phyloP scores from a whole-genome alignment of 2,797 vertebrate species.

The Brachymystax lenok region DNA sequence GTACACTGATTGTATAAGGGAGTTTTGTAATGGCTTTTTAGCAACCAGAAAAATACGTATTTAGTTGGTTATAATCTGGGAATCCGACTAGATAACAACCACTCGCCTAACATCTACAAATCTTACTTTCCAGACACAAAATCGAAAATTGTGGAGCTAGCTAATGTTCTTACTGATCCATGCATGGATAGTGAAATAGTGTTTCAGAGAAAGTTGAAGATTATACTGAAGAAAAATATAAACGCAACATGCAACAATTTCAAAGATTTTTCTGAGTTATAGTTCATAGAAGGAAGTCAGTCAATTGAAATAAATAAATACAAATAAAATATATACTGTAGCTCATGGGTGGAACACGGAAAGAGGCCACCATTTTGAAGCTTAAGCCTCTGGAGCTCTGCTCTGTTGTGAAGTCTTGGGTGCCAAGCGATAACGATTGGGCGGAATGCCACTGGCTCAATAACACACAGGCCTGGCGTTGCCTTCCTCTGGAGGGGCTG shows the following conservation, averaged over 20 bases:
- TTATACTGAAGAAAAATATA: neutral
- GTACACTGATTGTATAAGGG: neutral
- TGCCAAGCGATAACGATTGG: slow-evolving; percentile 18
- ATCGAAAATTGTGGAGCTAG: neutral
- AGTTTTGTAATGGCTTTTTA: neutral
- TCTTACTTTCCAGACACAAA: neutral
- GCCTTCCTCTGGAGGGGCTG: neutral
- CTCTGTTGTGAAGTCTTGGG: slow-evolving; percentile 11
- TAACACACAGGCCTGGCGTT: slow-evolving; percentile 9
- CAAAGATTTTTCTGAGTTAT: too few species aligned
- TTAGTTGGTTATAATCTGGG: neutral
- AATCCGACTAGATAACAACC: neutral
- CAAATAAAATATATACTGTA: neutral
- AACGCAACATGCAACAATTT: too few species aligned
- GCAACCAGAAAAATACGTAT: neutral
- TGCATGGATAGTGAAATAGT: neutral
- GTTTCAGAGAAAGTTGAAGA: neutral
- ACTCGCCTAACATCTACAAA: neutral
- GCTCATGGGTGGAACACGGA: neutral
- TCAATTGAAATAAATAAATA: too few species aligned
- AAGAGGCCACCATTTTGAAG: neutral
- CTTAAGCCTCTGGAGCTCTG: neutral
- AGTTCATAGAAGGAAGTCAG: too few species aligned
- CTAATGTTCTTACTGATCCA: neutral
- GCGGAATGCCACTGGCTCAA: slow-evolving; percentile 13